phyloP scores from a whole-genome alignment of 2,888 invertebrate genomes.

The Amblyjoppa fuscipennis region DNA sequence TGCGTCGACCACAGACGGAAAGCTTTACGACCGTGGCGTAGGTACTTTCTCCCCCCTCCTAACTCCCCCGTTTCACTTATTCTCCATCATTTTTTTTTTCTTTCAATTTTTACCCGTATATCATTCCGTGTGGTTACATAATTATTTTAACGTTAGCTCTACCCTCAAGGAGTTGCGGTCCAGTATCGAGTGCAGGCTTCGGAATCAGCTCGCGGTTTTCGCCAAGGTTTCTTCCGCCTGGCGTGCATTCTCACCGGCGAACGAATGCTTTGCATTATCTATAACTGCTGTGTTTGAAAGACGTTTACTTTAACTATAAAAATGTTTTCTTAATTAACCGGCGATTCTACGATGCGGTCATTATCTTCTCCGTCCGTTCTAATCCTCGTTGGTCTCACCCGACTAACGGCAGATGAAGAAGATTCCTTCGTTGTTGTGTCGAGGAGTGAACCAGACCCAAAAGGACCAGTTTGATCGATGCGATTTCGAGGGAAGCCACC shows the following conservation, averaged over 20 bases:
- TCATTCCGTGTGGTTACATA: slow-evolving; percentile 80
- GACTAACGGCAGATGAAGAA: slow-evolving; percentile 59
- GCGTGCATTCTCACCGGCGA: neutral
- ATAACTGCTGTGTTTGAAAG: neutral
- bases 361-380: neutral
- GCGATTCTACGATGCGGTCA: neutral
- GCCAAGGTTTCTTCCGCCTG: slow-evolving; percentile 20
- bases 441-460: slow-evolving; percentile 58
- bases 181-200: slow-evolving; percentile 50
- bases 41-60: slow-evolving; percentile 34
- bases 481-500: slow-evolving; percentile 56
- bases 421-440: slow-evolving; percentile 70
- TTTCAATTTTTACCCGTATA: slow-evolving; percentile 78
- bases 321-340: neutral
- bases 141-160: slow-evolving; percentile 80
- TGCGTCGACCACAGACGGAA: slow-evolving; percentile 81
- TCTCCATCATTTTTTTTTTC: slow-evolving; percentile 36
- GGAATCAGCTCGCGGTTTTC: slow-evolving; percentile 32
- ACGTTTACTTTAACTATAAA: neutral
- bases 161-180: slow-evolving; percentile 61
- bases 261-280: neutral
- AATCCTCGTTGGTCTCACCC: slow-evolving; percentile 28
- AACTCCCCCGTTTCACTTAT: slow-evolving; percentile 31
- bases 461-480: slow-evolving; percentile 67
- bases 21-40: slow-evolving; percentile 81